Base-by-base conservation (phyloP, 2,797 vertebrate genomes). In the Pangasius macronema region DNA sequence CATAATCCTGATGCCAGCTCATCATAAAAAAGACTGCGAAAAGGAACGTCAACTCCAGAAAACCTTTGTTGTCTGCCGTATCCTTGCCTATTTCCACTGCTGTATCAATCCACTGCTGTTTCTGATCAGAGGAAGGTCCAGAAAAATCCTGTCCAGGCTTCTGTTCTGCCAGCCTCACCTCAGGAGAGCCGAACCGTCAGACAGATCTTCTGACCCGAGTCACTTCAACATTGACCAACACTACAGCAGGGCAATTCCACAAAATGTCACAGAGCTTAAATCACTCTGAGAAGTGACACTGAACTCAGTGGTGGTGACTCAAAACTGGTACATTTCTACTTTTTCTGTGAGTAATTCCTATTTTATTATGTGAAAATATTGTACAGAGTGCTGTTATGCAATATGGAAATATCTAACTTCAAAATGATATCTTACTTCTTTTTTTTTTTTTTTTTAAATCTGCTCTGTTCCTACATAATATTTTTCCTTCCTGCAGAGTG, bases 41-140 rank as follows among this genome's bases (percentile, higher is more conserved):
- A 0, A 0, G 1, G 0, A 0, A 0, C 0, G 84, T 1, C 0
- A 0, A 0, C 18, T 92, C 0, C 0, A 77, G 0, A 53, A 83
- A 4, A 73, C 84, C 0, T 89, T 39, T 24, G 0, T 73, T 0
- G 3, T 93, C 36, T 94, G 88, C 75, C 88, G 87, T 0, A 90
- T 95, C 24, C 46, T 96, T 18, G 95, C 95, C 0, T 95, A 89
- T 85, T 94, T 89, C 36, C 95, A 96, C 85, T 96, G 95, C 91
- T 95, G 93, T 55, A 83, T 96, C 57, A 96, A 96, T 88, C 95
- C 95, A 3, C 53, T 94, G 22, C 86, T 96, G 57, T 95, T 93
- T 27, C 86, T 94, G 85, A 86, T 94, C 68, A 92, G 93, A n/a
- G 89, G 90, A 57, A 93, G 91, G 70, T 88, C 92, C n/a, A 84